Evolutionary conservation across 2,888 invertebrate species (phyloP).

Genomic region (Ametastegia equiseti): DNA sequence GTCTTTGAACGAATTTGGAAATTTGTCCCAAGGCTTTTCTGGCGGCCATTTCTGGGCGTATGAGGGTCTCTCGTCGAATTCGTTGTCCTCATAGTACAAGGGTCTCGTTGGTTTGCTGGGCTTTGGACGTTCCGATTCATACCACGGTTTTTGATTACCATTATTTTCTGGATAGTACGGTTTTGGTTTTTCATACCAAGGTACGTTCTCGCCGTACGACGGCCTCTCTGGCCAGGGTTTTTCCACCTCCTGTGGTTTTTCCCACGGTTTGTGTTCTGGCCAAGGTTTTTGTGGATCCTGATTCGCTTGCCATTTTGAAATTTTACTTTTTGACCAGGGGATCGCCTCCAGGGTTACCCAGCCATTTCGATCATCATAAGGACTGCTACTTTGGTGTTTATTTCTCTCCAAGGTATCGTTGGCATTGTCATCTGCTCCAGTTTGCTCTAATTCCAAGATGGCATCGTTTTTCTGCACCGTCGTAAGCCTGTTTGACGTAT

Average conservation of each 20-base stretch:
- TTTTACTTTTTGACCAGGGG: constrained; percentile 89
- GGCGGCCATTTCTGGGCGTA: constrained; percentile 74
- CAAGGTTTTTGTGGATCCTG: constrained; percentile 71
- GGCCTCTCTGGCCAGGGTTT: constrained; percentile 70
- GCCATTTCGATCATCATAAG: constrained; percentile 84
- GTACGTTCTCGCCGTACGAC: constrained; percentile 65
- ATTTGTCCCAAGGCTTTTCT: constrained; percentile 74
- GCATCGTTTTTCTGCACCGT: constrained; percentile 55
- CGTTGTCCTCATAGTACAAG: constrained; percentile 63
- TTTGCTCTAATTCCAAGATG: neutral
- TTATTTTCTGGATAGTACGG: constrained; percentile 65
- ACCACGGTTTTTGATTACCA: constrained; percentile 62
- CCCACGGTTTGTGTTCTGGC: constrained; percentile 71
- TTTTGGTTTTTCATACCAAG: constrained; percentile 69
- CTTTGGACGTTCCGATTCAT: constrained; percentile 49
- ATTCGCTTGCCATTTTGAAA: constrained; percentile 88
- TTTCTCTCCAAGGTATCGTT: constrained; percentile 71
- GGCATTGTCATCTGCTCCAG: constrained; percentile 55
- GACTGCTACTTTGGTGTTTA: constrained; percentile 76
- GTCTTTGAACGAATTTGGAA: constrained; percentile 68
- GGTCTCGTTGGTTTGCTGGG: constrained; percentile 55
- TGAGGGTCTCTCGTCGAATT: constrained; percentile 60
- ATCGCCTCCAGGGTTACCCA: constrained; percentile 89
- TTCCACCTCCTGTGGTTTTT: constrained; percentile 64
- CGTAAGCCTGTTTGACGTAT: constrained; percentile 38